A percentile compares a stretch with the other conserved stretches of the same genome.
Evolutionary conservation across 2,888 invertebrate species (phyloP).

Genomic region (Leptarthrus brevirostris): DNA sequence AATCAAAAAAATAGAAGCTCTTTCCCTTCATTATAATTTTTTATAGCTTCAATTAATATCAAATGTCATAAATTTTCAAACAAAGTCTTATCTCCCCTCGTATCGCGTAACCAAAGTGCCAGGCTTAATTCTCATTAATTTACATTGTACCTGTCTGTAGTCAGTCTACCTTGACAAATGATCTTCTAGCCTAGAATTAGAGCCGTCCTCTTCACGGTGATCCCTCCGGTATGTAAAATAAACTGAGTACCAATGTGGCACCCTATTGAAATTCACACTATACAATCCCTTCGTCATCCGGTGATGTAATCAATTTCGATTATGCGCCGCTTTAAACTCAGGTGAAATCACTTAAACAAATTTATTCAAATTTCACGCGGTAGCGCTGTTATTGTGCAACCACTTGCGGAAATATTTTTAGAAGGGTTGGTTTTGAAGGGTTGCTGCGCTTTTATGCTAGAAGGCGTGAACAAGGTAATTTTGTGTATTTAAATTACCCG

Average conservation of each 20-base stretch:
- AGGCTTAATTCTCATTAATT: constrained; percentile 16
- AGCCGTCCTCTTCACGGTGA: not conserved
- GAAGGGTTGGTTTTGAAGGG: constrained; percentile 45
- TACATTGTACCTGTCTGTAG: constrained; percentile 36
- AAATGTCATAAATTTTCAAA: constrained; percentile 21
- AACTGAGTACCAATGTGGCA: not conserved
- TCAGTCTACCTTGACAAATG: constrained; percentile 42
- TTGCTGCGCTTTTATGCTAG: not conserved
- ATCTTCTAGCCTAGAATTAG: constrained; percentile 4
- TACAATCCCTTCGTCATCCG: constrained; percentile 19
- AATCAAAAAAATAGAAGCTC: too few species aligned
- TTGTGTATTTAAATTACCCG: constrained; percentile 35
- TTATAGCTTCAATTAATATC: constrained; percentile 2
- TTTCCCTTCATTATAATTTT: too few species aligned
- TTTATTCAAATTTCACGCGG: constrained; percentile 52
- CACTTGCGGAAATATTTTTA: constrained; percentile 21
- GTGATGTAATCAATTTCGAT: constrained; percentile 18
- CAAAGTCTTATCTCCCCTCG: constrained; percentile 20
- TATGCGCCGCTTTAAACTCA: constrained; percentile 36
- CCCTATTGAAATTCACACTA: constrained; percentile 33
- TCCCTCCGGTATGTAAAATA: constrained; percentile 9
- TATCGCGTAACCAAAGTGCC: constrained; percentile 24
- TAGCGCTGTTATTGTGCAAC: not conserved
- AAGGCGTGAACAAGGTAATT: constrained; percentile 34
- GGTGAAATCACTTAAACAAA: constrained; percentile 46